These are phyloP conservation scores for Sterna hirundo DNA, from an alignment of 2,113 vertebrate genomes.

Conservation along the genomic window DNA sequence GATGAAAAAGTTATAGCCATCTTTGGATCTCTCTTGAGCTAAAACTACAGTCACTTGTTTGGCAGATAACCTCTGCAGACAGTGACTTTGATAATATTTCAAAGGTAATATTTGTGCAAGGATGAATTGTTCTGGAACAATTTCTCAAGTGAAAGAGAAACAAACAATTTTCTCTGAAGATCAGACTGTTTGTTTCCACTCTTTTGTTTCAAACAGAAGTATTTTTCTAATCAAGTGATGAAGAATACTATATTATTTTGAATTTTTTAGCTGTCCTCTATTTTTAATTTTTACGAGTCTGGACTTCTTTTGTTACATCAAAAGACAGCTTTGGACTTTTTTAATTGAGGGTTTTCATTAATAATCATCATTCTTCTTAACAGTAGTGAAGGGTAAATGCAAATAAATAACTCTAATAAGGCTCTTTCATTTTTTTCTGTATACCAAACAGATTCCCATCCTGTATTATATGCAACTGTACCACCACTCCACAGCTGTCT, in stretches of 20 bases:
- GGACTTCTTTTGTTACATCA: neutral
- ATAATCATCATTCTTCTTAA: neutral
- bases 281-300: neutral
- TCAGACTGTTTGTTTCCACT: neutral
- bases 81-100: neutral
- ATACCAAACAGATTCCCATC: neutral
- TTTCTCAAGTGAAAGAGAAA: neutral
- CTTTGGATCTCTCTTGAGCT: neutral
- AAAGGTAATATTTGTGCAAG: neutral
- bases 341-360: neutral
- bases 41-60: neutral
- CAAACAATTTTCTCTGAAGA: neutral
- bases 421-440: neutral
- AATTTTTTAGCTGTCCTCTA: neutral
- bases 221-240: neutral
- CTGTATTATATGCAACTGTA: neutral
- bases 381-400: neutral
- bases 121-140: neutral
- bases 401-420: slow-evolving; percentile 1
- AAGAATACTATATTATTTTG: neutral
- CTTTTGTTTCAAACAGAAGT: neutral
- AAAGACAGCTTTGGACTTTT: neutral
- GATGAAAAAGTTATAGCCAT: neutral
- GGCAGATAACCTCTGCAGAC: neutral
- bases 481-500: neutral